phyloP scores from a whole-genome alignment of 2,888 invertebrate genomes.

The Troilus luridus region DNA sequence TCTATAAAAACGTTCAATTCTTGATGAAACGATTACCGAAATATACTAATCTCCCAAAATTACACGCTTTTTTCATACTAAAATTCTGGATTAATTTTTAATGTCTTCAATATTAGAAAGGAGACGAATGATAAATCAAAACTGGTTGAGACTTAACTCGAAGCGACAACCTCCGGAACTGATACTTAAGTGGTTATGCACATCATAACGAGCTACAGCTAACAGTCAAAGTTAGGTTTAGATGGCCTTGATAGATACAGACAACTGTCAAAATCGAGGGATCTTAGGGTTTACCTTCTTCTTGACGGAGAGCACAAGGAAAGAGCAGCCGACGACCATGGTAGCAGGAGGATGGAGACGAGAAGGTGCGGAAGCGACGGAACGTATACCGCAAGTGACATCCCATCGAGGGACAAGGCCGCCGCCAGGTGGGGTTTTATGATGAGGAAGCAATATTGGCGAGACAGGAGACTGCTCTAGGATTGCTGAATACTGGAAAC shows the following conservation, averaged over 20 bases:
- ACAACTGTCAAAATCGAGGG: neutral
- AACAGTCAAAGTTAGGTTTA: neutral
- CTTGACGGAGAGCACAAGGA: neutral
- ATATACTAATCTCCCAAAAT: too few relatives aligned
- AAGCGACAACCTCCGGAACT: too few relatives aligned
- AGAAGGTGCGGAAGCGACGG: conserved; percentile 16
- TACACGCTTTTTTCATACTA: too few relatives aligned
- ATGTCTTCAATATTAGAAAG: too few relatives aligned
- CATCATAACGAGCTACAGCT: too few relatives aligned
- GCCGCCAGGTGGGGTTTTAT: conserved; percentile 10
- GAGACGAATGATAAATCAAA: too few relatives aligned
- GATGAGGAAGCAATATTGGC: conserved; percentile 21
- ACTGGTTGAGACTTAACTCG: too few relatives aligned
- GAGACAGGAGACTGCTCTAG: conserved; percentile 6
- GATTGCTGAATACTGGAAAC: conserved; percentile 36
- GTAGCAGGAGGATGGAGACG: neutral
- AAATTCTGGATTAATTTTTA: too few relatives aligned
- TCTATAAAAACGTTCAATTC: too few relatives aligned
- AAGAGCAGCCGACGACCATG: conserved; percentile 44
- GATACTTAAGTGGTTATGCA: too few relatives aligned
- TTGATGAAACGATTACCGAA: too few relatives aligned
- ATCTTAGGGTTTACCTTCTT: neutral
- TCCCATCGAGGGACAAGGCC: neutral
- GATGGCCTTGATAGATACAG: neutral
- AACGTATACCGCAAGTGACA: neutral